Evolutionary conservation across 2,113 vertebrate species (phyloP).

Genomic region (Procapra przewalskii): DNA sequence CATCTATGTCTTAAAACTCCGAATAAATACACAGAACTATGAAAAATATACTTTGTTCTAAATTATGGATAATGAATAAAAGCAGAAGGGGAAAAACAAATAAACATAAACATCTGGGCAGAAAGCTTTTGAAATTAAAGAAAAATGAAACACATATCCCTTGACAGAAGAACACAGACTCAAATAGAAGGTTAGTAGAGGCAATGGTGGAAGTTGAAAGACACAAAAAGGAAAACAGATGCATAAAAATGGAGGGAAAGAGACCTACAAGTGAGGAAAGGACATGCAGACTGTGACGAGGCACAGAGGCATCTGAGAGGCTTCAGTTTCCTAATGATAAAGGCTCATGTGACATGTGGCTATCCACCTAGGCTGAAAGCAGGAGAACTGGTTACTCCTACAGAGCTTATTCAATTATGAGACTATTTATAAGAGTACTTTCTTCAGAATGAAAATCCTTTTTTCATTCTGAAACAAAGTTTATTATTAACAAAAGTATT

Average conservation of each 20-base stretch:
- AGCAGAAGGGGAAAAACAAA: not conserved
- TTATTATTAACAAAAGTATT: conserved; percentile 25
- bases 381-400: not conserved
- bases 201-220: not conserved
- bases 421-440: not conserved
- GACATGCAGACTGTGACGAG: not conserved
- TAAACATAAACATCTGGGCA: not conserved
- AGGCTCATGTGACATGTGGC: not conserved
- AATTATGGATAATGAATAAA: conserved; percentile 17
- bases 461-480: not conserved
- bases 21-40: not conserved
- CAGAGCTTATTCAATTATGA: not conserved
- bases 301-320: not conserved
- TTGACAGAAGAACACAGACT: not conserved
- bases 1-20: conserved; percentile 1
- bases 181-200: not conserved
- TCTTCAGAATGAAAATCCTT: not conserved
- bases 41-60: conserved; percentile 18
- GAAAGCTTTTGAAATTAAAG: not conserved
- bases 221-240: not conserved
- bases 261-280: not conserved
- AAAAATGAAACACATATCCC: conserved; percentile 34
- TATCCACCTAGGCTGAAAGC: not conserved
- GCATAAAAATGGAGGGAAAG: not conserved
- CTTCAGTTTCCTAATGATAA: not conserved